Conservation (phyloP, 1,140 invertebrate species). For the Goniozus legneri region DNA sequence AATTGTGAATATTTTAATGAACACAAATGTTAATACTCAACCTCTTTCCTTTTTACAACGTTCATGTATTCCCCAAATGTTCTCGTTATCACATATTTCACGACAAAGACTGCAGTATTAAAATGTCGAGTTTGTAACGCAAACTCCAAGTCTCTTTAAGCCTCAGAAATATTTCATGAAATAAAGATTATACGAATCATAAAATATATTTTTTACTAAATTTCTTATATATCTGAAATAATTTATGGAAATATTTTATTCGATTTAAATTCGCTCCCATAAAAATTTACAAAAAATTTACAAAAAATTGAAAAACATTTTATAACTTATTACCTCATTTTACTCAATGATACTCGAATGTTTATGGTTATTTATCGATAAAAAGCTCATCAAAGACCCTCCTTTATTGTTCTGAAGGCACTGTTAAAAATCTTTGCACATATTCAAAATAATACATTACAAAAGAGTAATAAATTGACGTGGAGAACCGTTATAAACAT, state of each 20-base stretch:
- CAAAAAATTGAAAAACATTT: no score
- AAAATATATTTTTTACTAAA: no score
- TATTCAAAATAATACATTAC: conserved; percentile 23
- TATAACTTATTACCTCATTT: no score
- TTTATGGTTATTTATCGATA: no score
- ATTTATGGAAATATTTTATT: not conserved
- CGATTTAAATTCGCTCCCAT: not conserved
- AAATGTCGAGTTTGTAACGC: conserved; percentile 32
- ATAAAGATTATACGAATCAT: no score
- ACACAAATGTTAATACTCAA: conserved; percentile 35
- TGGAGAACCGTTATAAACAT: conserved; percentile 36
- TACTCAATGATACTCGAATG: no score
- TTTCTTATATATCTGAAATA: no score
- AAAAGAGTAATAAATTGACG: conserved; percentile 22
- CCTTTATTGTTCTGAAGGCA: conserved; percentile 52
- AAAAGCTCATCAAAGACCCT: no score
- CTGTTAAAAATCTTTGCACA: conserved; percentile 39
- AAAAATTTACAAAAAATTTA: not conserved
- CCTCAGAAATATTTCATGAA: no score
- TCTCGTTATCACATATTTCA: conserved; percentile 22
- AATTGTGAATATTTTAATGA: conserved; percentile 25
- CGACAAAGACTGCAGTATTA: conserved; percentile 31
- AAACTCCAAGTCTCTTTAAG: conserved; percentile 29
- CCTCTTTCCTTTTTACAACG: conserved; percentile 28
- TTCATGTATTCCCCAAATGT: conserved; percentile 19